Evolutionary conservation across 1,140 invertebrate genomes (phyloP), one percentile per base, ranked within the genome.

Genomic region (Druon quercuslanigerum): DNA sequence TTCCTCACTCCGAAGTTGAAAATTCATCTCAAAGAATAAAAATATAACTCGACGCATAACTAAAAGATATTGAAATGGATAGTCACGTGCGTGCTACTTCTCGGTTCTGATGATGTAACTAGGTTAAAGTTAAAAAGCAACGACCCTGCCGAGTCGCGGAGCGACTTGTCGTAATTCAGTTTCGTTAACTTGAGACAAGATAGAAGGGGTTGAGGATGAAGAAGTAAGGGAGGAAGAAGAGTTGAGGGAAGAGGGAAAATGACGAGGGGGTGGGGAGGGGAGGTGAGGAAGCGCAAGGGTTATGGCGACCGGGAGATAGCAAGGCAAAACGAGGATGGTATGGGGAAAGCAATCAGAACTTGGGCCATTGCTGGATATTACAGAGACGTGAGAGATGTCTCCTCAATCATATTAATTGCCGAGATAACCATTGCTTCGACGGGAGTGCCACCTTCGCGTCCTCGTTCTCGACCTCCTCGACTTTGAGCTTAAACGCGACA

Each of bases 341-440:
- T 78, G 82, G 83, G 88, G 85, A 90, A 91, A 90, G 90, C 89
- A 91, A 91, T 90, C 90, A 91, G 90, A 90, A 91, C 90, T 91
- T 91, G 89, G 89, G 90, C 89, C 89, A 90, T 91, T 90, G 86
- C 88, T 90, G 86, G 88, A 91, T 90, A 90, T 90, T 90, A 91
- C 89, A 81, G 84, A 90, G 89, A 90, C 88, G 87, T 90, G 90
- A 91, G 90, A 91, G 89, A 90, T 90, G 90, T 90, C 89, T 90
- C 88, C 89, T 90, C 89, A 89, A 90, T 91, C 89, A 91, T 90
- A 91, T 90, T 91, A 91, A 91, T 91, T 90, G 89, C 88, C 84
- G 83, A 90, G 89, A 91, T 91, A 90, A 91, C 86, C 85, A 85
- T 85, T 89, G 85, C 87, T 88, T 89, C 87, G 87, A 88, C 85